phyloP scores from a whole-genome alignment of 2,797 vertebrate genomes.

The Enteromius mattozi region DNA sequence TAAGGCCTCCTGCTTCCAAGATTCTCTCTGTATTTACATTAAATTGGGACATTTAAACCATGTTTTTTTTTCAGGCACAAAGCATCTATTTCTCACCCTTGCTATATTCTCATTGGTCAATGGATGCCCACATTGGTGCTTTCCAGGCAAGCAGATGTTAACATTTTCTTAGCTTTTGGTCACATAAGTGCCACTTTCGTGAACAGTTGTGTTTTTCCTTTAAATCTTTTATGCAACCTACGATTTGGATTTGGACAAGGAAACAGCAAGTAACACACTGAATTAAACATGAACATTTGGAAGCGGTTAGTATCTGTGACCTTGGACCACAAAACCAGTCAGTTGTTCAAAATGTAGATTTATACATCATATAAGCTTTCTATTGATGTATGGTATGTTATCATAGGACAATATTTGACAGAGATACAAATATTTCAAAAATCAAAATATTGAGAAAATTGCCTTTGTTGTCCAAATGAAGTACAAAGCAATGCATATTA shows the following conservation, averaged over 20 bases:
- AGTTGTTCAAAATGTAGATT: no score
- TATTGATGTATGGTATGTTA: no score
- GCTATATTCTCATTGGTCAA: background rate
- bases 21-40: background rate
- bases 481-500: no score
- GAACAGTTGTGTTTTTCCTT: background rate
- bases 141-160: background rate
- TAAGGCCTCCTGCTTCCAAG: background rate
- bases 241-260: background rate
- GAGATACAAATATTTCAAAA: no score
- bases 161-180: background rate
- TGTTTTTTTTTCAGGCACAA: background rate
- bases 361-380: no score
- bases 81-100: background rate
- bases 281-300: background rate
- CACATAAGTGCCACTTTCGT: background rate
- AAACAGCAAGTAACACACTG: background rate
- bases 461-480: no score
- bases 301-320: background rate
- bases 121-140: background rate
- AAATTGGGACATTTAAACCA: background rate
- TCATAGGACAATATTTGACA: no score
- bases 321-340: no score
- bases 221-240: background rate
- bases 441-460: no score